Conservation (phyloP, 2,113 vertebrate species). For the Hirundichthys speculiger region DNA sequence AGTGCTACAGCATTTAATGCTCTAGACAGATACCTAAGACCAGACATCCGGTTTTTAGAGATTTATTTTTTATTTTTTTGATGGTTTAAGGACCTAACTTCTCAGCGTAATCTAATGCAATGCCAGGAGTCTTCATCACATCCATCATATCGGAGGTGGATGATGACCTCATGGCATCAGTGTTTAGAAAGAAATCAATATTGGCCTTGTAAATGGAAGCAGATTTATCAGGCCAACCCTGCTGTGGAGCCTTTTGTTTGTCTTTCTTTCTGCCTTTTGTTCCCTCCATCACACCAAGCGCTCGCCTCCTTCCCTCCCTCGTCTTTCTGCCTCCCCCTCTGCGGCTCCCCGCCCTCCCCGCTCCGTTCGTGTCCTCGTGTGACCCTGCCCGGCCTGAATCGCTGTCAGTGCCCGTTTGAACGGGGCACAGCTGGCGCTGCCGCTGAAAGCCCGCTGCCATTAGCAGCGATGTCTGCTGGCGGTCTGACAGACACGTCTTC, state of each 20-base stretch:
- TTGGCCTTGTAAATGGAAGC: too few species aligned
- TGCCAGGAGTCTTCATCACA: too few species aligned
- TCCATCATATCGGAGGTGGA: too few species aligned
- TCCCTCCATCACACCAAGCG: slow-evolving; percentile 33
- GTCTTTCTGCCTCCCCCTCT: slow-evolving; percentile 28
- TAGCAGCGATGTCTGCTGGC: slow-evolving; percentile 37
- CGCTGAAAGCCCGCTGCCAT: slow-evolving; percentile 48
- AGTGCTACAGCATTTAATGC: too few species aligned
- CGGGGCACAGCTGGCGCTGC: slow-evolving; percentile 67
- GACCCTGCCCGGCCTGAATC: slow-evolving; percentile 64
- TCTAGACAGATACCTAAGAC: too few species aligned
- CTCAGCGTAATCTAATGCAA: too few species aligned
- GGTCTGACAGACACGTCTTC: slow-evolving; percentile 27
- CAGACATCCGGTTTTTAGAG: too few species aligned
- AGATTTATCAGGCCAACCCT: background rate
- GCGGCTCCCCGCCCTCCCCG: slow-evolving; percentile 30
- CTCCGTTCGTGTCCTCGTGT: slow-evolving; percentile 64
- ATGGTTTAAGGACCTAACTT: too few species aligned
- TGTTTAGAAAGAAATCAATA: too few species aligned
- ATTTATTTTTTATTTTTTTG: too few species aligned
- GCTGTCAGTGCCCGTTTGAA: slow-evolving; percentile 54
- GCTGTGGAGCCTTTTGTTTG: slow-evolving; percentile 42
- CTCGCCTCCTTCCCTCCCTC: slow-evolving; percentile 18
- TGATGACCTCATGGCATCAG: too few species aligned
- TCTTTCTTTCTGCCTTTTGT: slow-evolving; percentile 49